These are phyloP conservation scores for Gymnocephalus cernua DNA, from an alignment of 2,113 vertebrate genomes.

Conservation along the genomic window DNA sequence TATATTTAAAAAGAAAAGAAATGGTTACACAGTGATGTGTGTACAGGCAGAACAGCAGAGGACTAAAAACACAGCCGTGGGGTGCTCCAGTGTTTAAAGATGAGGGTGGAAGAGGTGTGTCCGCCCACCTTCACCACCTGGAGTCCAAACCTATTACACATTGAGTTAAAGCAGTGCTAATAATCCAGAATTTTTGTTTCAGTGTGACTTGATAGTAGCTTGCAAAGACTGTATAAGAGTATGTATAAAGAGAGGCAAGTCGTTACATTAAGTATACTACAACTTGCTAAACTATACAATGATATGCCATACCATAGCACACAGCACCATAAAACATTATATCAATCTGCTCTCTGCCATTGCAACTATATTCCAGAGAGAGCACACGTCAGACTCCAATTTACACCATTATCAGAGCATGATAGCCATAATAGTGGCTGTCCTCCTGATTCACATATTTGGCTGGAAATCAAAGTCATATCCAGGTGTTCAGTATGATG, in stretches of 20 bases:
- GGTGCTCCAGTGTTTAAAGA: no score
- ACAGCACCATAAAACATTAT: slow-evolving; percentile 14
- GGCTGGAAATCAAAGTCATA: slow-evolving; percentile 79
- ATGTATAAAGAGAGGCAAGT: background rate
- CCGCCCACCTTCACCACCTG: no score
- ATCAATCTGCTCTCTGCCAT: slow-evolving; percentile 34
- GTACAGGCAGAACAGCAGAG: no score
- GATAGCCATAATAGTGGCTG: slow-evolving; percentile 71
- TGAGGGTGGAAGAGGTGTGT: no score
- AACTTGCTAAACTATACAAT: background rate
- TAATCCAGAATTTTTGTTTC: background rate
- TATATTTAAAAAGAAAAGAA: no score
- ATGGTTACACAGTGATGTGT: no score
- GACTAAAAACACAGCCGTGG: no score
- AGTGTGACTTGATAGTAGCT: background rate
- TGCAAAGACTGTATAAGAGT: background rate
- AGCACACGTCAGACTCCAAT: slow-evolving; percentile 50
- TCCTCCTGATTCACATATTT: slow-evolving; percentile 76
- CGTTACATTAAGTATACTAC: background rate
- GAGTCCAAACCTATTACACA: no score
- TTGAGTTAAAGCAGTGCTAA: background rate
- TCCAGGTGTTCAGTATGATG: slow-evolving; percentile 79
- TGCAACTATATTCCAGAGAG: slow-evolving; percentile 53
- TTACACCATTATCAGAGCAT: slow-evolving; percentile 71
- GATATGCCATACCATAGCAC: background rate